A percentile compares a stretch with the other conserved stretches of the same genome.
These are phyloP conservation scores for Acestrorhynchus altus DNA, from an alignment of 2,797 vertebrate species.

Conservation along the genomic window DNA sequence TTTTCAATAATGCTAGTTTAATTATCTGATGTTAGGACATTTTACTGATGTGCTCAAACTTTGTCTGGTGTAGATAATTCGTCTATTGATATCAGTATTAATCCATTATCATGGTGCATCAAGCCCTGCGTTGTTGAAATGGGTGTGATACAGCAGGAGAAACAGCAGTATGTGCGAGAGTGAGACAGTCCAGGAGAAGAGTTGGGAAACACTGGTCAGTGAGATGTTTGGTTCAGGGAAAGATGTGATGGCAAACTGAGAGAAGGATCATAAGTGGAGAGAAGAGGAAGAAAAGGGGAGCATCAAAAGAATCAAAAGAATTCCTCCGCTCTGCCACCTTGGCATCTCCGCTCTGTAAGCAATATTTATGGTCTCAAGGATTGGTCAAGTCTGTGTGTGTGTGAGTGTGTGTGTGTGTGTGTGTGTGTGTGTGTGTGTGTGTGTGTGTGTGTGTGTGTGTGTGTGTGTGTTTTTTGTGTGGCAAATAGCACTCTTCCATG, in stretches of 20 bases:
- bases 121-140: too few species aligned
- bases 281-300: constrained; percentile 5
- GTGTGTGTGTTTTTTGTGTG: not conserved
- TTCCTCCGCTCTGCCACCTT: constrained; percentile 26
- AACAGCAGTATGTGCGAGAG: not conserved
- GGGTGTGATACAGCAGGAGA: too few species aligned
- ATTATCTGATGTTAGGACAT: too few species aligned
- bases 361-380: constrained; percentile 20
- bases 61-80: too few species aligned
- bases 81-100: too few species aligned
- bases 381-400: not conserved
- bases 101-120: too few species aligned
- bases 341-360: not conserved
- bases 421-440: not conserved
- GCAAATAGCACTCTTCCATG: not conserved
- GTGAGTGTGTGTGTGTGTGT: not conserved
- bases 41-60: too few species aligned
- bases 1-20: too few species aligned
- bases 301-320: constrained; percentile 53
- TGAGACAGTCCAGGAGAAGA: not conserved
- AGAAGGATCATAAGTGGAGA: constrained; percentile 35
- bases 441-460: not conserved
- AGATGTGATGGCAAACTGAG: constrained; percentile 37
- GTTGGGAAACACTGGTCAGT: not conserved
- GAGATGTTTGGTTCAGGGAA: constrained; percentile 29